These are phyloP conservation scores for Lindbergichthys nudifrons DNA, from an alignment of 2,797 vertebrate genomes.

Conservation along the genomic window DNA sequence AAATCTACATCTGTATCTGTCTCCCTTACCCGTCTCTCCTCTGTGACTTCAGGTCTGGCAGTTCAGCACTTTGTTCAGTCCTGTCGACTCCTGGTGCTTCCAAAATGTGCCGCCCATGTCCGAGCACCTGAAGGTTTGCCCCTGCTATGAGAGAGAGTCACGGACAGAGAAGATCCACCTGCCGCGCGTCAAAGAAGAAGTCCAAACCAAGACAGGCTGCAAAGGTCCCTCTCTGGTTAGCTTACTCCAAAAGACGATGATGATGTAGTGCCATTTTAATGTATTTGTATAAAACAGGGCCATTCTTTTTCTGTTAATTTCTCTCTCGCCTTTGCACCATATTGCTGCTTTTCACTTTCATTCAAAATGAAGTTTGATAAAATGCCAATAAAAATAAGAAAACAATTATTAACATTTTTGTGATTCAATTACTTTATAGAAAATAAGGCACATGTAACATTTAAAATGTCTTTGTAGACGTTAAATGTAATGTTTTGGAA, in stretches of 20 bases:
- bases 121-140: constrained; percentile 91
- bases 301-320: neutral
- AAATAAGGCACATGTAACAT: constrained; percentile 4
- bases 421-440: neutral
- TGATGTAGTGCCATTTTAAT: constrained; percentile 54
- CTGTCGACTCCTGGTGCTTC: constrained; percentile 88
- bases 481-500: neutral
- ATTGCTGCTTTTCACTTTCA: neutral
- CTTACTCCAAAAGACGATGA: constrained; percentile 66
- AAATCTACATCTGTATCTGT: too few relatives aligned
- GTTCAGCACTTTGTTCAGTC: constrained; percentile 94
- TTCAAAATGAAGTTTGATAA: neutral
- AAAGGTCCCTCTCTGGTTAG: constrained; percentile 81
- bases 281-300: neutral
- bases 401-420: neutral
- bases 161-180: constrained; percentile 87
- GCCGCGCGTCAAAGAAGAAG: constrained; percentile 75
- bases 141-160: constrained; percentile 86
- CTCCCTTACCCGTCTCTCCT: neutral
- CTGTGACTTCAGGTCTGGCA: constrained; percentile 89
- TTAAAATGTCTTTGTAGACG: neutral
- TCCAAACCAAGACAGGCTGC: constrained; percentile 39
- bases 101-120: constrained; percentile 85
- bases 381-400: neutral
- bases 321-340: neutral